These are phyloP conservation scores for Neopipo cinnamomea DNA, from an alignment of 2,113 vertebrate species.

Conservation along the genomic window DNA sequence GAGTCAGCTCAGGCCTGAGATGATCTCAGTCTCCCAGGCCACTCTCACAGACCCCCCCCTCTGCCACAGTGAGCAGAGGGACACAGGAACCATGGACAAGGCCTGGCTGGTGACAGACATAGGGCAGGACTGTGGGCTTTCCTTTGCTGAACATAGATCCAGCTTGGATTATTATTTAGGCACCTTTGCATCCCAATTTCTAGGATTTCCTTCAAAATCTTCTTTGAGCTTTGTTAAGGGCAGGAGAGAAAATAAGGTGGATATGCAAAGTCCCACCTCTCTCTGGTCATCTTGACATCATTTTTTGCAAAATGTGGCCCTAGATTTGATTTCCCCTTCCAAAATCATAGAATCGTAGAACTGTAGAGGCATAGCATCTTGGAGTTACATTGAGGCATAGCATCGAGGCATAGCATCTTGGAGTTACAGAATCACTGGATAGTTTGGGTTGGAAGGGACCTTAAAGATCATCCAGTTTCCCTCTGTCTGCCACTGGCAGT, in stretches of 20 bases:
- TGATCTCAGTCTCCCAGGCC: neutral
- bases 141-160: neutral
- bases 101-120: accelerated
- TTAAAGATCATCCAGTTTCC: no score
- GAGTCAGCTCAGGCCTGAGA: neutral
- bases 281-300: accelerated
- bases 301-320: neutral
- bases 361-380: no score
- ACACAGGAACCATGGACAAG: accelerated
- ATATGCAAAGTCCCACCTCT: neutral
- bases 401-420: accelerated
- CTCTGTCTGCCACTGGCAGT: neutral
- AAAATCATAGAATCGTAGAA: neutral
- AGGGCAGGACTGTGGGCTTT: neutral
- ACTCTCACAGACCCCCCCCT: no score
- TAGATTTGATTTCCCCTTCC: neutral
- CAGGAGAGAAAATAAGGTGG: neutral
- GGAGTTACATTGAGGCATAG: neutral
- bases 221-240: neutral
- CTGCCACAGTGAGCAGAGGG: accelerated
- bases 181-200: neutral
- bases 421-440: neutral
- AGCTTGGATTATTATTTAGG: neutral
- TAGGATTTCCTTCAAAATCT: neutral
- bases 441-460: neutral